Percentiles rank a stretch among this genome's conserved stretches.
These are phyloP conservation scores for Ephialtes manifestator DNA, from an alignment of 2,888 invertebrate genomes.

Conservation along the genomic window DNA sequence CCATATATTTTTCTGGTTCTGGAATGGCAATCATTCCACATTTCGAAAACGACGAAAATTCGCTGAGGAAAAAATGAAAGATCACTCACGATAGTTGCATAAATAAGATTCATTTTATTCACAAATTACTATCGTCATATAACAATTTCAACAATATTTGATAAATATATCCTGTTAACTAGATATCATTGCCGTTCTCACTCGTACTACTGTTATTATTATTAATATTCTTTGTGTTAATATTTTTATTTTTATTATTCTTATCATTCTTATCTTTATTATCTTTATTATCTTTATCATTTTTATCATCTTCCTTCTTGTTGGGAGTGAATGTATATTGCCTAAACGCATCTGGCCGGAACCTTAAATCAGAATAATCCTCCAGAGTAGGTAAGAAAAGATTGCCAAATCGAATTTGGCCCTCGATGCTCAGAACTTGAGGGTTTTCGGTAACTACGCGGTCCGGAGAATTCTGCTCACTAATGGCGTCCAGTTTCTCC, in stretches of 20 bases:
- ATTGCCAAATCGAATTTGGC: constrained; percentile 63
- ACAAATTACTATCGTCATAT: constrained; percentile 25
- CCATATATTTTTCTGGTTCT: neutral
- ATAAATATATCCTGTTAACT: neutral
- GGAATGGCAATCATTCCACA: constrained; percentile 62
- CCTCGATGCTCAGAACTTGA: constrained; percentile 57
- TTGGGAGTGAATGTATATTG: constrained; percentile 61
- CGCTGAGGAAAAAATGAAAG: neutral
- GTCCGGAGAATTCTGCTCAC: constrained; percentile 42
- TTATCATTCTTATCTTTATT: constrained; percentile 29
- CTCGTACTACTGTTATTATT: constrained; percentile 35
- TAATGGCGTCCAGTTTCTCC: constrained; percentile 33
- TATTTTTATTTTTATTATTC: constrained; percentile 7
- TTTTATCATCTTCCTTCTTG: constrained; percentile 38
- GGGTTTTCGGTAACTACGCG: constrained; percentile 36
- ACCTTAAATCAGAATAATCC: constrained; percentile 71
- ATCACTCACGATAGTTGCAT: neutral
- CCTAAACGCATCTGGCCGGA: constrained; percentile 69
- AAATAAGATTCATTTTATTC: constrained; percentile 38
- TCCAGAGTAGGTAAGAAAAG: constrained; percentile 68
- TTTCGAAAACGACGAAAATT: constrained; percentile 65
- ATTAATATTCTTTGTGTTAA: neutral
- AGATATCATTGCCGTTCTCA: constrained; percentile 6
- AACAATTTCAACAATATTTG: constrained; percentile 7
- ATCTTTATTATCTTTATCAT: constrained; percentile 1